Base-by-base conservation (phyloP, 2,888 invertebrate species). In the Cryptocheilus praepositus region DNA sequence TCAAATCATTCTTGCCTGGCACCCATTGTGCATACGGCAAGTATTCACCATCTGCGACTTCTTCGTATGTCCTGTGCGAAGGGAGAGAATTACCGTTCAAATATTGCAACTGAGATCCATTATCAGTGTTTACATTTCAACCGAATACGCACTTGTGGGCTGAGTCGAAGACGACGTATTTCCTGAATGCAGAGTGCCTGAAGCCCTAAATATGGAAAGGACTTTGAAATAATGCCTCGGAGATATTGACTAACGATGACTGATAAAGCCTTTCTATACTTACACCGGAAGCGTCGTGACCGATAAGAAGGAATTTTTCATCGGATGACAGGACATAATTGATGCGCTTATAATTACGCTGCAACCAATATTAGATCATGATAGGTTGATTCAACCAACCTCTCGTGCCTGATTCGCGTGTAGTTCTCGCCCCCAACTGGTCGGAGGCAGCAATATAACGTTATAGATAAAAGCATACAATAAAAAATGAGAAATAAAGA, bases 21-120 rank as follows among this genome's bases (percentile, higher is more conserved):
- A 91, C 89, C 91, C 93, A 95, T 0, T 89, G 83, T 4, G 92
- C 94, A n/a, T 91, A 89, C 78, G 94, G 93, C 19, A 95, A 84
- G 2, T 90, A 90, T 25, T 87, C 85, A 3, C 91, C 91, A 54
- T 90, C 85, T 18, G 91, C 92, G 18, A 94, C 85, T 61, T 88
- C 88, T 55, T 85, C 86, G 56, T 88, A 88, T 54, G 79, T 81
- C 70, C 92, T 92, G 5, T 11, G 18, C 61, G 44, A 21, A 16
- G n/a, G 49, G 11, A 16, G 43, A 44, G 83, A 19, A 0, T 36
- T 21, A 57, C 18, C 18, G 21, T 3, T 5, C 3, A 16, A 19
- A 2, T 52, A 13, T 52, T 52, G 3, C 21, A 4, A 2, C 3
- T 18, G 3, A 53, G 7, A 21, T 19, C 4, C 22, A 21, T n/a